Percentiles rank a stretch among this genome's conserved stretches.
Conservation (phyloP, 2,888 invertebrate species). For the Pachycephus smyrnensis region DNA sequence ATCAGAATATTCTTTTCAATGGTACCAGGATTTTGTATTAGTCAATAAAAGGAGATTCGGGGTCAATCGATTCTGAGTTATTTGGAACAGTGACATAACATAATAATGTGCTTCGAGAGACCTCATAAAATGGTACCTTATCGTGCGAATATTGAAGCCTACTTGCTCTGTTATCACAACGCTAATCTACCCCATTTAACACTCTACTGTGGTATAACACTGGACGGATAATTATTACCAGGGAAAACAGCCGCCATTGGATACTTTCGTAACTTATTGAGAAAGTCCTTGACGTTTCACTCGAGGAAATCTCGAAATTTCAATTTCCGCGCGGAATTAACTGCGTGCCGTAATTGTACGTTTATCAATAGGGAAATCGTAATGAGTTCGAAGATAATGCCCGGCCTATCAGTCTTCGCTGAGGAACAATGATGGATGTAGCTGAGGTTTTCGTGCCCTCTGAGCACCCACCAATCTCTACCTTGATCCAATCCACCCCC, state of each 20-base stretch:
- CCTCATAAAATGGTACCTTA: background rate
- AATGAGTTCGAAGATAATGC: constrained; percentile 65
- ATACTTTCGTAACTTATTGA: background rate
- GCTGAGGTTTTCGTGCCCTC: constrained; percentile 54
- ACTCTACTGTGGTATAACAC: background rate
- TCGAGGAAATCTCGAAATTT: constrained; percentile 41
- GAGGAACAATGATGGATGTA: constrained; percentile 65
- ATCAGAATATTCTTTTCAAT: background rate
- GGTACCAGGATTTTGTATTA: background rate
- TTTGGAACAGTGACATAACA: background rate
- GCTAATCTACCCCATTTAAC: constrained; percentile 31
- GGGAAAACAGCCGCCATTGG: background rate
- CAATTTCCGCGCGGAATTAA: constrained; percentile 55
- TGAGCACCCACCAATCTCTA: constrained; percentile 14
- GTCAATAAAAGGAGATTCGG: too few species aligned
- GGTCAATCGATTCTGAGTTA: background rate
- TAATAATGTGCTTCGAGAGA: background rate
- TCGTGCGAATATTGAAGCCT: constrained; percentile 38
- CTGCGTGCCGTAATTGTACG: constrained; percentile 55
- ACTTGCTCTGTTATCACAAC: constrained; percentile 38
- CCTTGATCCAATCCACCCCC: background rate
- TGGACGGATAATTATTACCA: background rate
- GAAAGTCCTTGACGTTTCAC: constrained; percentile 4
- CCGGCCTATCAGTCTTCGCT: constrained; percentile 61
- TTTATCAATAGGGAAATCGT: constrained; percentile 66